These are phyloP conservation scores for Muschampia plurimacula DNA, from an alignment of 2,888 invertebrate species.

Conservation along the genomic window DNA sequence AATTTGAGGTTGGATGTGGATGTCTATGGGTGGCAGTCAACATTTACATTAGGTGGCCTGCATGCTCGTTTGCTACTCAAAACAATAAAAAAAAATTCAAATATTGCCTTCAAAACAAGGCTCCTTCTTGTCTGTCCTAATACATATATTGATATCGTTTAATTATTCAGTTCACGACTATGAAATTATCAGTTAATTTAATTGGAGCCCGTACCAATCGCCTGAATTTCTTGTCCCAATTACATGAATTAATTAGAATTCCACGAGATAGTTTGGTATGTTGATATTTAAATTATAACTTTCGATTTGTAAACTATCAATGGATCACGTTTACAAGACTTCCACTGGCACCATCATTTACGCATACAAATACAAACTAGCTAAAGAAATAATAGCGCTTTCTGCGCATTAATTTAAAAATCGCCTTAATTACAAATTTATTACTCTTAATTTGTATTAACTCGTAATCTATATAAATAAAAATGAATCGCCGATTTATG, in stretches of 20 bases:
- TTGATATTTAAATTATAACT: slow-evolving; percentile 16
- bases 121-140: background rate
- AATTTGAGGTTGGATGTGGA: too few relatives aligned
- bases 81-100: too few relatives aligned
- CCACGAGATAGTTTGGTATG: slow-evolving; percentile 22
- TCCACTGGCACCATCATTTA: background rate
- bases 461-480: too few relatives aligned
- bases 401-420: too few relatives aligned
- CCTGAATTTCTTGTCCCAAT: slow-evolving; percentile 30
- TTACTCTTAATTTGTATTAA: too few relatives aligned
- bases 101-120: background rate
- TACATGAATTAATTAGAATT: slow-evolving; percentile 37
- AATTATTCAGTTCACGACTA: slow-evolving; percentile 34
- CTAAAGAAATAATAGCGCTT: too few relatives aligned
- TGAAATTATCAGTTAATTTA: slow-evolving; percentile 35
- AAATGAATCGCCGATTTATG: too few relatives aligned
- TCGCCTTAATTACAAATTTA: too few relatives aligned
- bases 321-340: background rate
- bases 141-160: slow-evolving; percentile 3
- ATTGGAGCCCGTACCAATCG: slow-evolving; percentile 29
- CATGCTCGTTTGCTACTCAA: too few relatives aligned
- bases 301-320: background rate
- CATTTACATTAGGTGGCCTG: too few relatives aligned
- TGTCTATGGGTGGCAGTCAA: too few relatives aligned
- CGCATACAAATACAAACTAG: too few relatives aligned